Evolutionary conservation across 1,140 invertebrate species (phyloP), one percentile per base, ranked within the genome.

Genomic region (Vanessa tameamea): DNA sequence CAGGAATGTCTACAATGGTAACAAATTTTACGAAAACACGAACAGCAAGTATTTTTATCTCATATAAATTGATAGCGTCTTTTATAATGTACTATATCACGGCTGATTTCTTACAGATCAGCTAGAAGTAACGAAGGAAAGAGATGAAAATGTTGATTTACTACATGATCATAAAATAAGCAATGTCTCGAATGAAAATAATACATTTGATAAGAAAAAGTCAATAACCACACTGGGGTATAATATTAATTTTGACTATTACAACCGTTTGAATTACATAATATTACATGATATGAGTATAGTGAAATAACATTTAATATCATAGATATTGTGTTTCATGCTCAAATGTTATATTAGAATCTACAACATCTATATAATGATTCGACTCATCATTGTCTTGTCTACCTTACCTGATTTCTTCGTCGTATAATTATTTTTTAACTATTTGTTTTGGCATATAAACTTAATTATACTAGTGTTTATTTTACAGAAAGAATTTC

Each of bases 1-100:
- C 95, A n/a, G 96, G 94, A 9, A 94, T 95, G 76, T 78, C 94
- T 6, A 82, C 95, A 4, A 94, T 97, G 82, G 95, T 94, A 80
- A 95, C 95, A 11, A 78, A 81, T 11, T 73, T 48, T 61, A 55
- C 55, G 47, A 83, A 67, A 79, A 82, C 78, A 71, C 82, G 69
- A 83, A 78, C 81, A 88, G 88, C 83, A 91, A 89, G 85, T 93
- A 87, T 87, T 88, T 84, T 85, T 82, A 51, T 76, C 50, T 71
- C 64, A 43, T 76, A 26, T n/a, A 55, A 47, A 70, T 66, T 37
- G 6, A 63, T 57, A 57, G 73, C 16, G 61, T 75, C 78, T 14
- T 14, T 51, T 6, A 66, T 64, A 3, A 68, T 53, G 64, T 53
- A 66, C 63, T 72, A 53, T 67, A 11, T 23, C 57, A 37, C 16